These are phyloP conservation scores for Amblyornis subalaris DNA, from an alignment of 2,113 vertebrate species.

Conservation along the genomic window DNA sequence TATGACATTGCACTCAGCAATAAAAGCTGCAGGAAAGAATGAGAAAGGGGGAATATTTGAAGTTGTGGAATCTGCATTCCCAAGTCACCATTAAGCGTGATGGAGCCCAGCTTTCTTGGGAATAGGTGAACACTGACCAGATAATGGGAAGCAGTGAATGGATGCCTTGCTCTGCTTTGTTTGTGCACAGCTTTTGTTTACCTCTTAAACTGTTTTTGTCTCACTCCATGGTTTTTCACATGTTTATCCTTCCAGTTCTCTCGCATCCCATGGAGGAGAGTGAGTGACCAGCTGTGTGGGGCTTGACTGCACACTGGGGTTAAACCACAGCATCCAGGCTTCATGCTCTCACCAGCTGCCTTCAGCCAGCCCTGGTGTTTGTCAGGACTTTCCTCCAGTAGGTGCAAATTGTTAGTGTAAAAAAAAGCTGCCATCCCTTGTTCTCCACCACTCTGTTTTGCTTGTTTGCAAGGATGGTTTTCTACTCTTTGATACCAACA, in stretches of 20 bases:
- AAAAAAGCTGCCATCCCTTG: neutral
- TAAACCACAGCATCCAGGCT: neutral
- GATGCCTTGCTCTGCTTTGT: neutral
- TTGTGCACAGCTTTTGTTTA: neutral
- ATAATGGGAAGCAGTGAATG: neutral
- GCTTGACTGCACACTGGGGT: neutral
- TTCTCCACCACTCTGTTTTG: neutral
- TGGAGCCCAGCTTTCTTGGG: neutral
- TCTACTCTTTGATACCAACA: neutral
- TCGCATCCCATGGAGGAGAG: neutral
- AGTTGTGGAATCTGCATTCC: neutral
- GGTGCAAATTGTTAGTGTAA: neutral
- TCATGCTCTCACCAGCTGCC: accelerated
- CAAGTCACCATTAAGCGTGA: neutral
- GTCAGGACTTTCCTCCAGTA: neutral
- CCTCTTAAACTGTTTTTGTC: neutral
- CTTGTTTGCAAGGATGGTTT: neutral
- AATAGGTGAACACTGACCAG: neutral
- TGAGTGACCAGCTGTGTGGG: neutral
- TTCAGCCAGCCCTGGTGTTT: neutral
- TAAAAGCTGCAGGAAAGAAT: neutral
- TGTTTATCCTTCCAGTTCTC: neutral
- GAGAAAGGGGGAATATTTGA: neutral
- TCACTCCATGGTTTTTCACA: neutral
- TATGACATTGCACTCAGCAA: neutral